Conservation (phyloP, 2,888 invertebrate genomes). For the Leptinotarsa peninsularis region DNA sequence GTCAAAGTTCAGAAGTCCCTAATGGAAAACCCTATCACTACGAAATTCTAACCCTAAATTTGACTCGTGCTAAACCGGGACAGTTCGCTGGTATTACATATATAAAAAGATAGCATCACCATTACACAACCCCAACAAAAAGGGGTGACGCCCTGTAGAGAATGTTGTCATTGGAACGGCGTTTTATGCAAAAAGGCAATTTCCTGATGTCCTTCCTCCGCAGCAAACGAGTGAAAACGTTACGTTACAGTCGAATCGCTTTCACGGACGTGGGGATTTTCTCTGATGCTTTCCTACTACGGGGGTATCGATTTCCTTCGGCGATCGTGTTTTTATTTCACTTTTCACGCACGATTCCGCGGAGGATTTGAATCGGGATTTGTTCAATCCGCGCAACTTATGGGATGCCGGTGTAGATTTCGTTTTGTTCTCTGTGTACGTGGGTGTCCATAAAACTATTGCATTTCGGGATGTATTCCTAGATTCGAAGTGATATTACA, state of each 20-base stretch:
- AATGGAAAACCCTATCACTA: no score
- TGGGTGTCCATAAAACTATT: background rate
- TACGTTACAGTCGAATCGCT: slow-evolving; percentile 41
- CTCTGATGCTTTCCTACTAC: slow-evolving; percentile 12
- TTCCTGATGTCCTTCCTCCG: slow-evolving; percentile 49
- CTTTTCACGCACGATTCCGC: slow-evolving; percentile 33
- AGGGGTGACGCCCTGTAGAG: slow-evolving; percentile 22
- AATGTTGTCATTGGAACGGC: slow-evolving; percentile 25
- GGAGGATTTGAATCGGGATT: slow-evolving; percentile 27
- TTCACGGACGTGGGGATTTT: slow-evolving; percentile 22
- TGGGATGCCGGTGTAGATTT: background rate
- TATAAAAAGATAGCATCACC: background rate
- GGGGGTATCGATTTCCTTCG: slow-evolving; percentile 40
- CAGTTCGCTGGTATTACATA: no score
- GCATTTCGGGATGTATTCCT: background rate
- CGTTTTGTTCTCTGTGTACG: background rate
- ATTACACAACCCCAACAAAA: background rate
- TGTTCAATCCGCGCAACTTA: slow-evolving; percentile 20
- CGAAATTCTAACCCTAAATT: no score
- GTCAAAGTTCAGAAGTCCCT: no score
- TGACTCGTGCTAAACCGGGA: no score
- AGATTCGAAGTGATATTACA: no score
- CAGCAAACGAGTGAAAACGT: slow-evolving; percentile 40
- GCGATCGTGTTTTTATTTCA: slow-evolving; percentile 44
- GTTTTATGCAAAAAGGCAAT: slow-evolving; percentile 54